phyloP scores from a whole-genome alignment of 2,888 invertebrate species.

The Eugnorisma glareosa region DNA sequence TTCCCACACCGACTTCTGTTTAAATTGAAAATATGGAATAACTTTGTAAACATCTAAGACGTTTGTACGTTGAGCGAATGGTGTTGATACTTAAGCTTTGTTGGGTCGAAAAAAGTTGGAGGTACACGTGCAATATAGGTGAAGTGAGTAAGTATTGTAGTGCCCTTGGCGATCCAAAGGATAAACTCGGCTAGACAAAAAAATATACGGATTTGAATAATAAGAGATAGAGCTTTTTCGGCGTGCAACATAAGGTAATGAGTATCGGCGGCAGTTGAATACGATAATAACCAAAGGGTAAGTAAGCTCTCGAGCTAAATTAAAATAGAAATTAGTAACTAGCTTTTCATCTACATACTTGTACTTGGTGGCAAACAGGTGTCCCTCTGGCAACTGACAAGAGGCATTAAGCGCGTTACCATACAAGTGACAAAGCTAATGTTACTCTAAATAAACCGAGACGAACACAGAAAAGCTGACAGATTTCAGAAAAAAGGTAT shows the following conservation, averaged over 20 bases:
- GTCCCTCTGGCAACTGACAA: not conserved
- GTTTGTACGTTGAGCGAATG: conserved; percentile 53
- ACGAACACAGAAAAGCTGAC: not conserved
- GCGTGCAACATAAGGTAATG: not conserved
- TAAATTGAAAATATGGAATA: conserved; percentile 89
- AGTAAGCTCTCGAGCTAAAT: not conserved
- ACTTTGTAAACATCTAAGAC: conserved; percentile 88
- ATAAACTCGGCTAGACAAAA: not conserved
- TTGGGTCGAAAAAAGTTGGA: not conserved
- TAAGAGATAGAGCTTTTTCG: not conserved
- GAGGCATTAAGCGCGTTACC: not conserved
- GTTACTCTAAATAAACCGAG: accelerated
- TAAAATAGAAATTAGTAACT: not conserved
- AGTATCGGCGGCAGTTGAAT: not conserved
- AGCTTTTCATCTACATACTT: not conserved
- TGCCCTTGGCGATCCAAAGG: not conserved
- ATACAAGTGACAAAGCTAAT: not conserved
- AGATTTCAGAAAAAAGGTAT: not conserved
- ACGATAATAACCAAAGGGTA: not conserved
- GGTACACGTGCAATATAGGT: not conserved
- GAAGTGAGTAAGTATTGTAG: not conserved
- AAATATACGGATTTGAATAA: not conserved
- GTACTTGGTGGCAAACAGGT: not conserved
- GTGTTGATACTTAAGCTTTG: conserved; percentile 76
- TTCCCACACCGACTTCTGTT: conserved; percentile 86